A percentile compares a stretch with the other conserved stretches of the same genome.
Evolutionary conservation across 1,140 invertebrate species (phyloP).

Genomic region (Leptinotarsa texana): DNA sequence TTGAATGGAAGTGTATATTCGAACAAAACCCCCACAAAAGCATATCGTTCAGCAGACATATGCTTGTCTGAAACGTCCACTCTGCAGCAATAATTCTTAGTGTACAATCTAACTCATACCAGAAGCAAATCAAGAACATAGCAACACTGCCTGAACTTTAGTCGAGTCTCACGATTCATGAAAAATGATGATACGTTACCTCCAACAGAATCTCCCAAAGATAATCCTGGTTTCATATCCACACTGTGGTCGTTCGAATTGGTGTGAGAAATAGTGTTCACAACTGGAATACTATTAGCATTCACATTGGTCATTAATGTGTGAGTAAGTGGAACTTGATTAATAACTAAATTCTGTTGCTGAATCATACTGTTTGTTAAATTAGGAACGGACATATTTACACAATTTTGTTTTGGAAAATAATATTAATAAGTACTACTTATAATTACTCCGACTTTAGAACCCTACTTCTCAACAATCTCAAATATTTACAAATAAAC

Average conservation of each 20-base stretch:
- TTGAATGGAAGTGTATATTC: too few relatives aligned
- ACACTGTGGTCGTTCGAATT: slow-evolving; percentile 34
- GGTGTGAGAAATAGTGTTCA: slow-evolving; percentile 44
- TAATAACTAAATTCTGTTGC: slow-evolving; percentile 52
- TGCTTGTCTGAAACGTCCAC: too few relatives aligned
- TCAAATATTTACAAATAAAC: too few relatives aligned
- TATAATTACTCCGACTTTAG: too few relatives aligned
- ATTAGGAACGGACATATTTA: slow-evolving; percentile 46
- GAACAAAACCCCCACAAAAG: too few relatives aligned
- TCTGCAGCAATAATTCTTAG: too few relatives aligned
- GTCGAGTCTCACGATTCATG: not conserved
- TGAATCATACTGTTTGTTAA: slow-evolving; percentile 49
- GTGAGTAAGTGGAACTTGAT: slow-evolving; percentile 50
- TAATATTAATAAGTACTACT: too few relatives aligned
- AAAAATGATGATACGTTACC: slow-evolving; percentile 14
- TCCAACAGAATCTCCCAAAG: slow-evolving; percentile 27
- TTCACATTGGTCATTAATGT: slow-evolving; percentile 49
- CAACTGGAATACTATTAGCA: slow-evolving; percentile 49
- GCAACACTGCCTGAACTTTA: too few relatives aligned
- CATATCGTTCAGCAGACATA: too few relatives aligned
- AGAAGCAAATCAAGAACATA: too few relatives aligned
- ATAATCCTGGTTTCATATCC: slow-evolving; percentile 31
- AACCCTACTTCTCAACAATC: too few relatives aligned
- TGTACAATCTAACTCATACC: too few relatives aligned
- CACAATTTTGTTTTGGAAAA: not conserved